phyloP scores from a whole-genome alignment of 2,113 vertebrate genomes.

The Clarias gariepinus region DNA sequence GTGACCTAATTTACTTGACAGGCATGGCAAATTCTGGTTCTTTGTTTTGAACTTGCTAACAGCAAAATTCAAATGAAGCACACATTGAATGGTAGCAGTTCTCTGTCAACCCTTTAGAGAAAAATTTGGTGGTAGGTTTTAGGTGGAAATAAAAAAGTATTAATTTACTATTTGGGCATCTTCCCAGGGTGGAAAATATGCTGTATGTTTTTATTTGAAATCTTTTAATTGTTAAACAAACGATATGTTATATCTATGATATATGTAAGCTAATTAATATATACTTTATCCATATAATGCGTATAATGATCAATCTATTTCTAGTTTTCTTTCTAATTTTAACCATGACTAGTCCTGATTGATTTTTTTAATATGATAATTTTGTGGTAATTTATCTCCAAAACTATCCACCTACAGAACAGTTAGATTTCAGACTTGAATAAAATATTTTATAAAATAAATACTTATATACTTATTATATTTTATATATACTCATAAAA shows the following conservation, averaged over 20 bases:
- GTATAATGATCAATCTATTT: not conserved
- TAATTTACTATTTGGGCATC: not conserved
- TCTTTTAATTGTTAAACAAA: not conserved
- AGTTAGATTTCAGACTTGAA: not conserved
- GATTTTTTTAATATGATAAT: not conserved
- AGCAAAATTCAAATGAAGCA: conserved; percentile 26
- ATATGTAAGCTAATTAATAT: not conserved
- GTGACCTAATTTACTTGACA: conserved; percentile 63
- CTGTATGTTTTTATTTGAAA: not conserved
- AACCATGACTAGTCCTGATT: not conserved
- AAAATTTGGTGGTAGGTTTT: not conserved
- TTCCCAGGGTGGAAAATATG: not conserved
- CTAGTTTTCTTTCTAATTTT: not conserved
- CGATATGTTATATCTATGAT: not conserved
- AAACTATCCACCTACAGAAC: not conserved
- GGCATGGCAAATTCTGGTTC: conserved; percentile 48
- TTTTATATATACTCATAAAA: no score
- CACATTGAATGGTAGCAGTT: not conserved
- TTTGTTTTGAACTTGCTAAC: conserved; percentile 34
- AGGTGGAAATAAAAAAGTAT: not conserved
- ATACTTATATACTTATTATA: not conserved
- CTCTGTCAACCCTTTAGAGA: not conserved
- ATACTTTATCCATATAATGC: not conserved
- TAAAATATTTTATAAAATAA: not conserved
- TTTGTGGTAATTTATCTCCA: not conserved